phyloP scores from a whole-genome alignment of 2,888 invertebrate species.

The Xanthorhoe designata region DNA sequence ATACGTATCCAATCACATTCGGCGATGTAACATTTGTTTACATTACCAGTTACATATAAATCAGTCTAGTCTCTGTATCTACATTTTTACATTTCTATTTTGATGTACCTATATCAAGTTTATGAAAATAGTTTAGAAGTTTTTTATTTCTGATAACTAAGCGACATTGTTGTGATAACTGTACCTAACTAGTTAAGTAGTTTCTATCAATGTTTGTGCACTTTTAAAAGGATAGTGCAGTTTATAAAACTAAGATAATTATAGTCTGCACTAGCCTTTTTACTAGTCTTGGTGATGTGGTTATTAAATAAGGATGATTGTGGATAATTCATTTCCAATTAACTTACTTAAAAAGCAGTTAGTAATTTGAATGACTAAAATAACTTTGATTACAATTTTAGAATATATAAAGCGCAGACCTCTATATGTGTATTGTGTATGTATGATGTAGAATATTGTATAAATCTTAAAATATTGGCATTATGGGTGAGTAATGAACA shows the following conservation, averaged over 20 bases:
- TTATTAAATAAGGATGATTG: background rate
- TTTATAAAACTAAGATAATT: background rate
- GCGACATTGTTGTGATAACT: conserved; percentile 39
- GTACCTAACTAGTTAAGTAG: conserved; percentile 41
- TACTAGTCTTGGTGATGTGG: conserved; percentile 1
- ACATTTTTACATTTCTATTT: conserved; percentile 19
- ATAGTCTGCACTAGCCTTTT: conserved; percentile 9
- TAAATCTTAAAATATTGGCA: background rate
- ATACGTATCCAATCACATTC: conserved; percentile 13
- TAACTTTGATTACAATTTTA: background rate
- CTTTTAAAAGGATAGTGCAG: background rate
- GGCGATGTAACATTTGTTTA: background rate
- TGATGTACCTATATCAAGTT: background rate
- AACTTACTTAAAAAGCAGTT: background rate
- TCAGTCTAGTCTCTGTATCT: conserved; percentile 25
- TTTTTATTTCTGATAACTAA: conserved; percentile 14
- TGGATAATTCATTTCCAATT: conserved; percentile 4
- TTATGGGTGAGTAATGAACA: conserved; percentile 8
- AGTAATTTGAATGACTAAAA: background rate
- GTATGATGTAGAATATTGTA: conserved; percentile 1
- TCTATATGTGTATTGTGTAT: background rate
- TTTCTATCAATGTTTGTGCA: conserved; percentile 10
- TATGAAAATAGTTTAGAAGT: background rate
- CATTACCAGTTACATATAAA: conserved; percentile 12
- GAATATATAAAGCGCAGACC: conserved; percentile 1